Evolutionary conservation across 2,888 invertebrate species (phyloP).

Genomic region (Drosophila lutescens): DNA sequence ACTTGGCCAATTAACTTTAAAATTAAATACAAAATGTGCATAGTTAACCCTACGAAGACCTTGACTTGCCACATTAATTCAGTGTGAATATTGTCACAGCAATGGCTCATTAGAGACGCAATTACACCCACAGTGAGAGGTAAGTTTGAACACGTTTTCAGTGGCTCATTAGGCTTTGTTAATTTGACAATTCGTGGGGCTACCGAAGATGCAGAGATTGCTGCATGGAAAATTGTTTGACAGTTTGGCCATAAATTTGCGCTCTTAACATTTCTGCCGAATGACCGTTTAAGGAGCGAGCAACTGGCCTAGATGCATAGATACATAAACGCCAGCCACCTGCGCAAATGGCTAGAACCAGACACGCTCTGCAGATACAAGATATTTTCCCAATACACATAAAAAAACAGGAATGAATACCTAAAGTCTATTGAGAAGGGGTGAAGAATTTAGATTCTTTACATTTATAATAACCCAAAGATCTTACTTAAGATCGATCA

Average conservation of each 20-base stretch:
- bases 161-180: constrained; percentile 60
- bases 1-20: constrained; percentile 9
- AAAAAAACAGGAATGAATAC: not conserved
- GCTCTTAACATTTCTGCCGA: constrained; percentile 39
- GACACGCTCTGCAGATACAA: constrained; percentile 37
- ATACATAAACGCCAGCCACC: constrained; percentile 59
- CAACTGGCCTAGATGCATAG: constrained; percentile 77
- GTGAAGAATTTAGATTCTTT: not conserved
- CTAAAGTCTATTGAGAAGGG: not conserved
- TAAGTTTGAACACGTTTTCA: constrained; percentile 26
- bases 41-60: constrained; percentile 29
- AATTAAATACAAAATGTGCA: constrained; percentile 4
- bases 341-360: constrained; percentile 73
- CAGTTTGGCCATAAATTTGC: constrained; percentile 55
- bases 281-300: constrained; percentile 76
- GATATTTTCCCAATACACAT: not conserved
- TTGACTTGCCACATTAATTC: constrained; percentile 22
- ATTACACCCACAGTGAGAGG: constrained; percentile 32
- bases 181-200: constrained; percentile 61
- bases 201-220: constrained; percentile 20
- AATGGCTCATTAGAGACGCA: constrained; percentile 36
- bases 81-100: constrained; percentile 19
- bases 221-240: not conserved
- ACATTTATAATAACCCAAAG: not conserved
- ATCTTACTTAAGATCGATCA: not conserved